Percentiles rank a stretch among this genome's conserved stretches.
phyloP scores from a whole-genome alignment of 1,140 invertebrate species.

The Cydia fagiglandana region DNA sequence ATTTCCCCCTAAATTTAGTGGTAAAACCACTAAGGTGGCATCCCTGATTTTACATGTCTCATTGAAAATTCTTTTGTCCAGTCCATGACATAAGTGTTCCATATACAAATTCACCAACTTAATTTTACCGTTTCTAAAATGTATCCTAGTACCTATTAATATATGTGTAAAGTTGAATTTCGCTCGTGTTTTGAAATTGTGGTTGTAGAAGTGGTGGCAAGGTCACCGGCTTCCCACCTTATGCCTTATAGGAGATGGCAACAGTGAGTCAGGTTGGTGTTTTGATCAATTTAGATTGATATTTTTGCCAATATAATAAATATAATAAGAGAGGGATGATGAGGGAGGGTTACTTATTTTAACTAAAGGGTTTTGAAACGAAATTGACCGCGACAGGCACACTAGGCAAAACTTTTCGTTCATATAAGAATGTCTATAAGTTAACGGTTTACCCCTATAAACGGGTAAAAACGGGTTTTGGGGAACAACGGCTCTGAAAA shows the following conservation, averaged over 20 bases:
- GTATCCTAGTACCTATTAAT: not conserved
- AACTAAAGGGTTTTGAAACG: no score
- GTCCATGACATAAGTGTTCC: constrained; percentile 8
- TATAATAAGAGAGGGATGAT: not conserved
- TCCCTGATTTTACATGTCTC: not conserved
- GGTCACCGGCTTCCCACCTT: constrained; percentile 7
- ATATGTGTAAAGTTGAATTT: not conserved
- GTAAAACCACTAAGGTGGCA: no score
- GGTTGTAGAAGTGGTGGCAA: not conserved
- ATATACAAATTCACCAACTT: constrained; percentile 6
- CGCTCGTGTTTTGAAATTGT: not conserved
- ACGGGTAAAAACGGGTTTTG: no score
- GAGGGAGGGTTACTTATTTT: no score
- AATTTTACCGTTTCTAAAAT: not conserved
- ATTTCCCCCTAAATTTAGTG: no score
- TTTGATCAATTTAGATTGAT: constrained; percentile 16
- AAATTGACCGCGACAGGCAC: no score
- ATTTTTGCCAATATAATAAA: not conserved
- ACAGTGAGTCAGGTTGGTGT: constrained; percentile 27
- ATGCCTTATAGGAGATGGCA: constrained; percentile 11
- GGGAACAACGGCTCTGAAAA: no score
- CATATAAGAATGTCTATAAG: no score
- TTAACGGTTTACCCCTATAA: no score
- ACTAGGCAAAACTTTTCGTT: no score
- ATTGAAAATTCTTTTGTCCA: constrained; percentile 12